phyloP scores from a whole-genome alignment of 1,140 invertebrate genomes.

The Hylaeus volcanicus region DNA sequence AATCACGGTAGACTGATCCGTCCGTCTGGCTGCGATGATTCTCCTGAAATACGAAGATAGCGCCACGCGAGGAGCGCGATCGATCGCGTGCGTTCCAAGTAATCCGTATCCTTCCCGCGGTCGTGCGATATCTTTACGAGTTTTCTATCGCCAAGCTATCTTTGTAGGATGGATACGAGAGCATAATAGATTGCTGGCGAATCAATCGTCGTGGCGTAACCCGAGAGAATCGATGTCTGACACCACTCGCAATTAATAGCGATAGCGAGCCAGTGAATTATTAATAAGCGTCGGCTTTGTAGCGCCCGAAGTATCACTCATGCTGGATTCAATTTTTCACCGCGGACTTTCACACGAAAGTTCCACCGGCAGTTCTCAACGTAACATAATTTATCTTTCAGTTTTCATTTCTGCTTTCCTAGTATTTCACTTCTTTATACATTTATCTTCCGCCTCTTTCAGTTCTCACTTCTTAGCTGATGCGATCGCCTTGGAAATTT shows the following conservation, averaged over 20 bases:
- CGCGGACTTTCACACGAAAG: too few relatives aligned
- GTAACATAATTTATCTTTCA: too few relatives aligned
- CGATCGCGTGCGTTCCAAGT: conserved; percentile 2
- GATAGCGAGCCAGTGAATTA: not conserved
- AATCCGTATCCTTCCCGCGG: not conserved
- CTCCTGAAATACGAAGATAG: not conserved
- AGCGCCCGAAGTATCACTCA: not conserved
- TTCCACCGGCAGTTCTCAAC: too few relatives aligned
- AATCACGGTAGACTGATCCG: conserved; percentile 52
- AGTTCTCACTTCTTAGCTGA: too few relatives aligned
- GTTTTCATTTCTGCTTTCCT: too few relatives aligned
- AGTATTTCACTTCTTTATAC: too few relatives aligned
- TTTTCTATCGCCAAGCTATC: not conserved
- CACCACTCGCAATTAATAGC: not conserved
- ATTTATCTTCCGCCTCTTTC: too few relatives aligned
- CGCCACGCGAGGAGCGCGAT: not conserved
- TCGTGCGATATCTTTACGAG: not conserved
- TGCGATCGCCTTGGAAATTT: too few relatives aligned
- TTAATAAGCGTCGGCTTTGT: not conserved
- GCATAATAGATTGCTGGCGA: not conserved
- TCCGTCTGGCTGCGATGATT: conserved; percentile 33
- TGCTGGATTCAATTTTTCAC: not conserved
- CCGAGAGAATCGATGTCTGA: not conserved
- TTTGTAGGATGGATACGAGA: too few relatives aligned
- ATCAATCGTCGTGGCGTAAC: conserved; percentile 2